A percentile compares a stretch with the other conserved stretches of the same genome.
Conservation (phyloP, 2,113 vertebrate genomes). For the Melanerpes formicivorus region DNA sequence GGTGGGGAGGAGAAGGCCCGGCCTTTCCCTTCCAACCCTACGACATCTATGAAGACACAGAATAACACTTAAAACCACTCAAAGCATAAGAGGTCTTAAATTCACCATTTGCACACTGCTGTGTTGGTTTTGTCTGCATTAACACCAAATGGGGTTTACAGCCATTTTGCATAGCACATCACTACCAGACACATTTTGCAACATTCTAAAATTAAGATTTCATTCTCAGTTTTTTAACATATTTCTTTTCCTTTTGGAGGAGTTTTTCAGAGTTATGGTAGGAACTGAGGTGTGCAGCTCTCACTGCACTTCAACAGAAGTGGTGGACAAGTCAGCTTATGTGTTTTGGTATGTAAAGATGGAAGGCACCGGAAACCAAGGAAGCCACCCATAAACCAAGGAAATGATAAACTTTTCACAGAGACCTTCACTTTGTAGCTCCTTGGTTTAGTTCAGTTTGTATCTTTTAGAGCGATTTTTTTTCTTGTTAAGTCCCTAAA, state of each 20-base stretch:
- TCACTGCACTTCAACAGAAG: neutral
- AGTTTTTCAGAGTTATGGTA: neutral
- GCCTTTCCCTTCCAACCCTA: too few species aligned
- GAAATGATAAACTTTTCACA: neutral
- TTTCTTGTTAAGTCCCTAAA: neutral
- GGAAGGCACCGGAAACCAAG: neutral
- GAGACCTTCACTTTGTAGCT: neutral
- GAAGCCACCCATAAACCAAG: neutral
- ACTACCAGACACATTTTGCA: neutral
- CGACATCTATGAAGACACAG: too few species aligned
- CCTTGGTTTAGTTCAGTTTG: neutral
- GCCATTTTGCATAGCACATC: neutral
- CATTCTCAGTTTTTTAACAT: neutral
- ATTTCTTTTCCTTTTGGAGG: neutral
- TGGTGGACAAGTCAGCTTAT: rapidly evolving
- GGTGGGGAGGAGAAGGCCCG: too few species aligned
- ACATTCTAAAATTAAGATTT: neutral
- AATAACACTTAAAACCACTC: neutral
- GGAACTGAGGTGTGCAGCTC: neutral
- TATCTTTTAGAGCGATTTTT: neutral
- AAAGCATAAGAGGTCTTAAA: neutral
- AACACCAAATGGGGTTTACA: neutral
- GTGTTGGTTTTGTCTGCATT: neutral
- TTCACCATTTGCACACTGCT: neutral
- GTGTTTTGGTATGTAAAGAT: neutral